A percentile compares a stretch with the other conserved stretches of the same genome.
These are phyloP conservation scores for Rambutsinella grinnellia DNA, from an alignment of 2,888 invertebrate species.

Conservation along the genomic window DNA sequence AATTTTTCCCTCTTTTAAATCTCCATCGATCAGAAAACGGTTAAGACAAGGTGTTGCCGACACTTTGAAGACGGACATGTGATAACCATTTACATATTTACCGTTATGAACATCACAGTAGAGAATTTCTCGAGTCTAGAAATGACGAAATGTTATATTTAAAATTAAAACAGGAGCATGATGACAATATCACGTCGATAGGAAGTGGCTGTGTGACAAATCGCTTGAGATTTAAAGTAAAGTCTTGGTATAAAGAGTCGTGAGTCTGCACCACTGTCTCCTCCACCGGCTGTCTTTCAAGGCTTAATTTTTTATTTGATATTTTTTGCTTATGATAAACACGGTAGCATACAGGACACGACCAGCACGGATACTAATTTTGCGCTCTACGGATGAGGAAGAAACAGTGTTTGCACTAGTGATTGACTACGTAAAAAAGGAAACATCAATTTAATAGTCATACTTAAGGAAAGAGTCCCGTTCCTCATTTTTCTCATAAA, in stretches of 20 bases:
- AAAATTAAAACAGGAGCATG: too few relatives aligned
- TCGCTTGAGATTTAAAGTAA: too few relatives aligned
- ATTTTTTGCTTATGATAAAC: neutral
- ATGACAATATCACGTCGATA: neutral
- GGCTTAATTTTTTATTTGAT: slow-evolving; percentile 33
- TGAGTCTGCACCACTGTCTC: slow-evolving; percentile 17
- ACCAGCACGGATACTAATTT: slow-evolving; percentile 34
- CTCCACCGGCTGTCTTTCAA: slow-evolving; percentile 54
- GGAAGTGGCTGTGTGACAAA: neutral
- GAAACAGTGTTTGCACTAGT: too few relatives aligned
- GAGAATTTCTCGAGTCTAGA: neutral
- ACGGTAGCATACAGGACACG: slow-evolving; percentile 24
- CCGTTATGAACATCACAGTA: too few relatives aligned
- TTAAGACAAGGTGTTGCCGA: neutral
- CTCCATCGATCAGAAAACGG: neutral
- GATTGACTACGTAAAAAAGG: too few relatives aligned
- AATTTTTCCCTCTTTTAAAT: neutral
- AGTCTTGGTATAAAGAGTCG: slow-evolving; percentile 29
- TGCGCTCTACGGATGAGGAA: slow-evolving; percentile 1
- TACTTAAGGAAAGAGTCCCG: too few relatives aligned
- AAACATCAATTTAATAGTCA: too few relatives aligned
- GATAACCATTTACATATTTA: neutral
- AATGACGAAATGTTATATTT: neutral
- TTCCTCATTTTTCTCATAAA: too few relatives aligned
- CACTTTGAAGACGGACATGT: neutral